Evolutionary conservation across 2,113 vertebrate genomes (phyloP).

Genomic region (Bubo bubo): DNA sequence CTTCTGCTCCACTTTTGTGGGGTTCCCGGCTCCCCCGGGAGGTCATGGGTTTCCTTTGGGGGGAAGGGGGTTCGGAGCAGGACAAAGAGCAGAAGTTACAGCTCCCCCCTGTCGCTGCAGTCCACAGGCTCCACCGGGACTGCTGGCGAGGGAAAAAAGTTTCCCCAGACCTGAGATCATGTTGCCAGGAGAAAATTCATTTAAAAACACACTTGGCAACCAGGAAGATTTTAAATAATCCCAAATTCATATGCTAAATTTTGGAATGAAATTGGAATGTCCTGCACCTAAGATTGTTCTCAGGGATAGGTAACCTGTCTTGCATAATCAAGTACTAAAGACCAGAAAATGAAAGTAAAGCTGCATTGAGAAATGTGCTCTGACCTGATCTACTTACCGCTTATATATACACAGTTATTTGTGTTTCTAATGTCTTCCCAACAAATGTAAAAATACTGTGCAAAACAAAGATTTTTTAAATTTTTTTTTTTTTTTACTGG

Average conservation of each 20-base stretch:
- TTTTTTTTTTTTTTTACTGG: not conserved
- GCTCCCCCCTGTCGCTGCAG: rapidly evolving
- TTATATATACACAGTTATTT: rapidly evolving
- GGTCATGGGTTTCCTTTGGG: not conserved
- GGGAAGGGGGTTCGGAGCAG: not conserved
- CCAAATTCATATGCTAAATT: rapidly evolving
- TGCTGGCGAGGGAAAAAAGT: rapidly evolving
- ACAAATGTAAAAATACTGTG: not conserved
- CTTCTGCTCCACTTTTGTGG: not conserved
- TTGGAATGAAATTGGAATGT: not conserved
- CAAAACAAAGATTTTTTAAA: not conserved
- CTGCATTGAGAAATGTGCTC: not conserved
- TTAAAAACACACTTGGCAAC: not conserved
- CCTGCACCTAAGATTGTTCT: not conserved
- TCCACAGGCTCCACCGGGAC: rapidly evolving
- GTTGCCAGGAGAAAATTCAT: not conserved
- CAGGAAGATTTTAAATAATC: not conserved
- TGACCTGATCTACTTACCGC: not conserved
- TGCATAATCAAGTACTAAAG: not conserved
- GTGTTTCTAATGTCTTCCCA: not conserved
- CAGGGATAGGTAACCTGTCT: not conserved
- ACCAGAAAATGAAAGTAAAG: not conserved
- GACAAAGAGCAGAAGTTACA: not conserved
- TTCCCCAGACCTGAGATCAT: rapidly evolving
- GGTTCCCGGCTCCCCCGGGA: too few relatives aligned